These are phyloP conservation scores for Tokudaia muenninki DNA, from an alignment of 2,797 vertebrate genomes.

Conservation along the genomic window DNA sequence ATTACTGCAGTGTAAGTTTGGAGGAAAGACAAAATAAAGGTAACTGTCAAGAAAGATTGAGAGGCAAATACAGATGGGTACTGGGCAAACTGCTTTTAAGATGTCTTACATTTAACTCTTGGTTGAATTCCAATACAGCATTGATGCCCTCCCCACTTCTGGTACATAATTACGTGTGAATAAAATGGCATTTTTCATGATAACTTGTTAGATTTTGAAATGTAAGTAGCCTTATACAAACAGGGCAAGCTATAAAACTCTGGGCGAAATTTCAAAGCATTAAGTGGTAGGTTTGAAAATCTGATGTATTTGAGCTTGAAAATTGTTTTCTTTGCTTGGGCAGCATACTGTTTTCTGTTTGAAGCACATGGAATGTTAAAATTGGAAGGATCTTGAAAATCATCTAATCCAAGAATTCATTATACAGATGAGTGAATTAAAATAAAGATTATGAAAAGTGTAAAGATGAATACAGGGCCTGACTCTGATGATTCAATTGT, in stretches of 20 bases:
- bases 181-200: constrained; percentile 11
- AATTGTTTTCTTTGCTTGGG: constrained; percentile 67
- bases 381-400: constrained; percentile 68
- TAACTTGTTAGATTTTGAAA: constrained; percentile 55
- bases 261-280: constrained; percentile 14
- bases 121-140: background rate
- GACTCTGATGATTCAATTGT: constrained; percentile 57
- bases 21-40: background rate
- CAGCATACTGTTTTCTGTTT: constrained; percentile 42
- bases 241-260: constrained; percentile 19
- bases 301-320: constrained; percentile 61
- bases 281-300: constrained; percentile 52
- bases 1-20: background rate
- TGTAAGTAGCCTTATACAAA: constrained; percentile 23
- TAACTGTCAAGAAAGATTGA: constrained; percentile 48
- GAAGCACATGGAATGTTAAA: constrained; percentile 58
- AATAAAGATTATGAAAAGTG: constrained; percentile 74
- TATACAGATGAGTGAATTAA: constrained; percentile 69
- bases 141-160: background rate
- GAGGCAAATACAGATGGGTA: background rate
- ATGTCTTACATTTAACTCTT: constrained; percentile 63
- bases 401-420: constrained; percentile 53
- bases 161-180: background rate
- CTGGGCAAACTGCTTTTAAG: constrained; percentile 35
- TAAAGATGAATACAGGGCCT: constrained; percentile 34